These are phyloP conservation scores for Drosophila macrospina DNA, from an alignment of 2,888 invertebrate genomes.

Conservation along the genomic window DNA sequence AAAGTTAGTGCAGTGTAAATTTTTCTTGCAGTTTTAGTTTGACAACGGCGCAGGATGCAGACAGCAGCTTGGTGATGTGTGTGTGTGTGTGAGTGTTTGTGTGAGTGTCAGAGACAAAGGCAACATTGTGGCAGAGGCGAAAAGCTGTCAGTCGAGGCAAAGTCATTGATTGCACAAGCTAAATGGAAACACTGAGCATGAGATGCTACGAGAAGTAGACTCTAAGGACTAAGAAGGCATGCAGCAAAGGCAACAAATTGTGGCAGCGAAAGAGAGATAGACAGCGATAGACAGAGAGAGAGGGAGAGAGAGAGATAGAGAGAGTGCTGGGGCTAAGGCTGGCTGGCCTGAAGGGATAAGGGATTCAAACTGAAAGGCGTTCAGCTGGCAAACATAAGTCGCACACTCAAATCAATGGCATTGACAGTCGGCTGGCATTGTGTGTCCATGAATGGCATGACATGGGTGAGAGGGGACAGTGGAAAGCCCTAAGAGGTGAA, in stretches of 20 bases:
- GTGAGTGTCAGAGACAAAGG: slow-evolving; percentile 45
- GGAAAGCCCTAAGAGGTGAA: slow-evolving; percentile 11
- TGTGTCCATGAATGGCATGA: slow-evolving; percentile 19
- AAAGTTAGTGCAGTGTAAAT: slow-evolving; percentile 61
- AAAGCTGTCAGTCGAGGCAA: slow-evolving; percentile 45
- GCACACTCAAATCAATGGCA: slow-evolving; percentile 77
- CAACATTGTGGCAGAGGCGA: slow-evolving; percentile 36
- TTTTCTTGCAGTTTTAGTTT: slow-evolving; percentile 49
- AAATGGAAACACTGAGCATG: slow-evolving; percentile 23
- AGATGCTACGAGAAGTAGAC: slow-evolving; percentile 13
- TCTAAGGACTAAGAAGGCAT: slow-evolving; percentile 43
- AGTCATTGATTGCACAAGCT: slow-evolving; percentile 69
- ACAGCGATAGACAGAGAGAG: background rate
- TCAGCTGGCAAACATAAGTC: slow-evolving; percentile 80
- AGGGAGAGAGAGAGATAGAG: background rate
- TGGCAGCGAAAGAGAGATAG: background rate
- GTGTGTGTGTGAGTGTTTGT: slow-evolving; percentile 18
- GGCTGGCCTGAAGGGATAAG: slow-evolving; percentile 7
- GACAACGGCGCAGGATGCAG: slow-evolving; percentile 22
- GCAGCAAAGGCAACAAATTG: slow-evolving; percentile 29
- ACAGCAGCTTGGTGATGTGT: slow-evolving; percentile 11
- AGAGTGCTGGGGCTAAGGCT: no score
- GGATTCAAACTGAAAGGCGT: slow-evolving; percentile 61
- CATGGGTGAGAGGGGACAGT: background rate
- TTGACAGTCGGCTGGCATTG: slow-evolving; percentile 64